Base-by-base conservation (phyloP, 2,888 invertebrate species). In the Tipula lateralis region DNA sequence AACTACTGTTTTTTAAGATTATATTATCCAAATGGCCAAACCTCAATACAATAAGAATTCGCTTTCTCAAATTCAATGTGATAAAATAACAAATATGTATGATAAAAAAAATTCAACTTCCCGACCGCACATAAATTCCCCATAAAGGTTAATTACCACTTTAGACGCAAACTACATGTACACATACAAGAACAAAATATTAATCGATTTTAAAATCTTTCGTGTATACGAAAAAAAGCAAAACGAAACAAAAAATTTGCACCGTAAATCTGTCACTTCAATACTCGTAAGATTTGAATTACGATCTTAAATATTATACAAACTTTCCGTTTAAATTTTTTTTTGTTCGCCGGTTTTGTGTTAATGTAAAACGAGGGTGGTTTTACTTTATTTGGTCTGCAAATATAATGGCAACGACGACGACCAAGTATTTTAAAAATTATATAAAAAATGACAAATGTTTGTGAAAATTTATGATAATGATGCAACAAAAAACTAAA, bases 211-310 rank as follows among this genome's bases (percentile, higher is more conserved):
- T 66, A 66, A 66, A 66, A 66, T 66, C 44, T 50, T 50, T 50
- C 66, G 66, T 66, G 66, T 24, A n/a, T n/a, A 66, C 19, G 12
- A 24, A 66, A 12, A 66, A 19, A 66, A n/a, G 24, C 66, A 24
- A 66, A 66, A 44, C 44, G 44, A 24, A 24, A 19, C 6, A 66
- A 19, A 66, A 66, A 66, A 24, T 66, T 66, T 66, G 24, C 24
- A 66, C 66, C 66, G 66, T 66, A 66, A 66, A 66, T 66, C 66
- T 66, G 66, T 66, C 66, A 66, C 66, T 66, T 66, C 66, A 66
- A 66, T 66, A 66, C 66, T 66, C 66, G 66, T 66, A 66, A 66
- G 66, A 66, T 66, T 66, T 66, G 66, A 66, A 66, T 66, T 66
- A 66, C 66, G 66, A 66, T 66, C 66, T 66, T 66, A 66, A 66